These are phyloP conservation scores for Tympanuchus pallidicinctus DNA, from an alignment of 2,113 vertebrate genomes.

Conservation along the genomic window DNA sequence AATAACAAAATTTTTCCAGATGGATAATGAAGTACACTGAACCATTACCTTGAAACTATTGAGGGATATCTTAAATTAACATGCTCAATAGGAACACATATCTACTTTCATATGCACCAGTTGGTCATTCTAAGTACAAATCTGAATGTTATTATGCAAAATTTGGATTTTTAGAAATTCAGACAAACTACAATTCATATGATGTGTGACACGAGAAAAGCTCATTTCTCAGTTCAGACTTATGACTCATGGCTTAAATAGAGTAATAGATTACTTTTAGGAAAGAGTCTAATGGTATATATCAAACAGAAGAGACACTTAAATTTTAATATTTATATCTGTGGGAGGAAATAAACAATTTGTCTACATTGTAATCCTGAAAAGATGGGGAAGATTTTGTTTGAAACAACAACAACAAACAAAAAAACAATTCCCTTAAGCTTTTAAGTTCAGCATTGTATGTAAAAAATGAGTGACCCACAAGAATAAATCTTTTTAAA, in stretches of 20 bases:
- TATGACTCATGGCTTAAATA: slow-evolving; percentile 41
- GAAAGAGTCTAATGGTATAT: background rate
- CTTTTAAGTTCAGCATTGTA: background rate
- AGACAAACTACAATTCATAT: background rate
- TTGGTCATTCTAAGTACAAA: background rate
- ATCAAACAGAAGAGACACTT: slow-evolving; percentile 15
- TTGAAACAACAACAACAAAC: background rate
- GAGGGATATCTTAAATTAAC: background rate
- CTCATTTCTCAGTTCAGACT: background rate
- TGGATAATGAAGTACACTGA: background rate
- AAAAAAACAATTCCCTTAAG: background rate
- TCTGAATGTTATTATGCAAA: background rate
- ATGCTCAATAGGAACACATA: background rate
- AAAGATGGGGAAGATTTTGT: background rate
- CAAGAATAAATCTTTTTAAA: background rate
- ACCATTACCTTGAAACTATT: background rate
- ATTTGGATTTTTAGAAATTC: background rate
- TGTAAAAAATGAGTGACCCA: background rate
- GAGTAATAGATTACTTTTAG: slow-evolving; percentile 5
- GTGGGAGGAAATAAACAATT: slow-evolving; percentile 1
- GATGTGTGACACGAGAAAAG: background rate
- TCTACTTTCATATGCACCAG: background rate
- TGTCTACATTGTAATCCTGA: background rate
- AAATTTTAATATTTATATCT: background rate
- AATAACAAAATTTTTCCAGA: background rate